A percentile compares a stretch with the other conserved stretches of the same genome.
phyloP scores from a whole-genome alignment of 2,113 vertebrate genomes.

The Lophura nycthemera region DNA sequence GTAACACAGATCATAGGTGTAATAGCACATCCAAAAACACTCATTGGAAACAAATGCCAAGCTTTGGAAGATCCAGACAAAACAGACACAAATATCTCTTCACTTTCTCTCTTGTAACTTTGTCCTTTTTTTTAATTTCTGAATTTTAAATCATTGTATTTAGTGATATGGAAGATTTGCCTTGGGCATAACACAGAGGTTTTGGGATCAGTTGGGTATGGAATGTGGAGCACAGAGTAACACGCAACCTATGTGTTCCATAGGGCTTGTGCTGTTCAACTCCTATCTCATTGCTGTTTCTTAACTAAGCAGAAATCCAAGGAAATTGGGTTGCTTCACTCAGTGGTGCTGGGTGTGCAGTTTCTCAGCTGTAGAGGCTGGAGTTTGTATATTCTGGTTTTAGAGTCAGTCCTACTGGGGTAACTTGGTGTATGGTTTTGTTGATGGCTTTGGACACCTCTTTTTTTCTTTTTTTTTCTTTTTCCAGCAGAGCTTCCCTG shows the following conservation, averaged over 20 bases:
- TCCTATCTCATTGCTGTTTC: background rate
- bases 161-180: background rate
- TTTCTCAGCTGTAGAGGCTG: background rate
- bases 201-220: background rate
- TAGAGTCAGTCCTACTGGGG: background rate
- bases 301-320: background rate
- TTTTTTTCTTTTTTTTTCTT: background rate
- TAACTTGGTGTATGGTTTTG: accelerated
- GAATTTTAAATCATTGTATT: background rate
- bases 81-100: background rate
- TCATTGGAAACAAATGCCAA: background rate
- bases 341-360: background rate
- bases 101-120: background rate
- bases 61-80: background rate
- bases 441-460: background rate
- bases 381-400: background rate
- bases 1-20: background rate
- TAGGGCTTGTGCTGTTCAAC: background rate
- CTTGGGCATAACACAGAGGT: background rate
- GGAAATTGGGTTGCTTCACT: background rate
- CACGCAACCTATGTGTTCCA: background rate
- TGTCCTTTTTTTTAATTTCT: background rate
- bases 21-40: background rate
- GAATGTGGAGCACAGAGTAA: background rate
- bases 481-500: background rate